Percentiles rank a stretch among this genome's conserved stretches.
Evolutionary conservation across 2,888 invertebrate species (phyloP).

Genomic region (Gandaritis pyraliata): DNA sequence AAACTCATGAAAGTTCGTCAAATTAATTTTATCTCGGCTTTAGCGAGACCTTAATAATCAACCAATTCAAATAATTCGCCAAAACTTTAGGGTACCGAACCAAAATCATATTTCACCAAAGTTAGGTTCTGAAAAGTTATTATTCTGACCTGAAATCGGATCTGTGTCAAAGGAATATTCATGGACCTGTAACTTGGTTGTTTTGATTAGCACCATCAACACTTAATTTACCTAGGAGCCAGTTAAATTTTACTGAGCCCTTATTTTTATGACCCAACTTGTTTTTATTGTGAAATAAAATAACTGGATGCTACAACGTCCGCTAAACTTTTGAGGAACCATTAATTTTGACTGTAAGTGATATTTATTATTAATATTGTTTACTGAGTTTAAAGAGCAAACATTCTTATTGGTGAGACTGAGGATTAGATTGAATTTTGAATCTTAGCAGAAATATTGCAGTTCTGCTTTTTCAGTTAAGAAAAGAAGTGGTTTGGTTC

Average conservation of each 20-base stretch:
- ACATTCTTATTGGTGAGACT: background rate
- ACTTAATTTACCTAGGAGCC: slow-evolving; percentile 48
- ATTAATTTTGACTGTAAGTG: slow-evolving; percentile 52
- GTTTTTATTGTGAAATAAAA: slow-evolving; percentile 58
- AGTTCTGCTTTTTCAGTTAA: no score
- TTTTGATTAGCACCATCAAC: slow-evolving; percentile 39
- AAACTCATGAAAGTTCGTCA: background rate
- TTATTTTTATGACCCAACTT: slow-evolving; percentile 49
- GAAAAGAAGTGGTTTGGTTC: no score
- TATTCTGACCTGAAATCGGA: slow-evolving; percentile 19
- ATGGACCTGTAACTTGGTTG: slow-evolving; percentile 15
- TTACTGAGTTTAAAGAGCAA: slow-evolving; percentile 19
- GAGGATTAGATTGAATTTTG: background rate
- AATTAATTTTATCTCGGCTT: slow-evolving; percentile 5
- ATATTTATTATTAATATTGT: slow-evolving; percentile 45
- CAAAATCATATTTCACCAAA: slow-evolving; percentile 13
- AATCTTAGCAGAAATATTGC: no score
- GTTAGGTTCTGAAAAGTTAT: slow-evolving; percentile 14
- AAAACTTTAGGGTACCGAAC: slow-evolving; percentile 12
- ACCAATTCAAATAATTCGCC: slow-evolving; percentile 12
- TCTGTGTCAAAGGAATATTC: slow-evolving; percentile 30
- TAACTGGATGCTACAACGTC: slow-evolving; percentile 46
- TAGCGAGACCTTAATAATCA: slow-evolving; percentile 4
- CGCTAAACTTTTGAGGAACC: slow-evolving; percentile 48
- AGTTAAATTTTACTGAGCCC: slow-evolving; percentile 51